Evolutionary conservation across 2,113 vertebrate genomes (phyloP).

Genomic region (Miniopterus natalensis): DNA sequence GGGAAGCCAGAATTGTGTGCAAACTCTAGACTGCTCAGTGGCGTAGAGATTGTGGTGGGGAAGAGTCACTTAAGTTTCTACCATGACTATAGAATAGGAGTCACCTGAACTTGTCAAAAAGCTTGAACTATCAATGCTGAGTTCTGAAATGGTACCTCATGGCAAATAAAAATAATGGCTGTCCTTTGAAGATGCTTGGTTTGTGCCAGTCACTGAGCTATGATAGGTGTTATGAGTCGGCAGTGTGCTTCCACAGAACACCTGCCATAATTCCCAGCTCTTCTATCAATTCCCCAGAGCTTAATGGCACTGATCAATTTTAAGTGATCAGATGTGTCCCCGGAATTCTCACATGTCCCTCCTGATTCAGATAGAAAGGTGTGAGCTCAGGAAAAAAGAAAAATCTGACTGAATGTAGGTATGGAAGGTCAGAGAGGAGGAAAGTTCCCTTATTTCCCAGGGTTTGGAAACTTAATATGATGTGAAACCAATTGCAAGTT

Average conservation of each 20-base stretch:
- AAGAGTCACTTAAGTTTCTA: background rate
- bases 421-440: background rate
- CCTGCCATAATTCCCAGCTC: background rate
- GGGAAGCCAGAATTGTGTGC: background rate
- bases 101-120: background rate
- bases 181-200: background rate
- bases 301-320: background rate
- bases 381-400: background rate
- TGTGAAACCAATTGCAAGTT: background rate
- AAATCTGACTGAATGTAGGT: background rate
- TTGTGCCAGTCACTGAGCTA: background rate
- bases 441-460: background rate
- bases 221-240: background rate
- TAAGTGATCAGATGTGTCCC: conserved; percentile 40
- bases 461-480: background rate
- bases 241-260: background rate
- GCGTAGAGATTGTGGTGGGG: background rate
- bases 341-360: conserved; percentile 17
- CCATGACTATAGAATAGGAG: background rate
- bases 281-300: background rate
- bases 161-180: background rate
- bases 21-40: background rate
- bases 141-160: background rate
- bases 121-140: background rate
- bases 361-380: background rate